Conservation (phyloP, 2,113 vertebrate genomes). For the Erythrocebus patas region DNA sequence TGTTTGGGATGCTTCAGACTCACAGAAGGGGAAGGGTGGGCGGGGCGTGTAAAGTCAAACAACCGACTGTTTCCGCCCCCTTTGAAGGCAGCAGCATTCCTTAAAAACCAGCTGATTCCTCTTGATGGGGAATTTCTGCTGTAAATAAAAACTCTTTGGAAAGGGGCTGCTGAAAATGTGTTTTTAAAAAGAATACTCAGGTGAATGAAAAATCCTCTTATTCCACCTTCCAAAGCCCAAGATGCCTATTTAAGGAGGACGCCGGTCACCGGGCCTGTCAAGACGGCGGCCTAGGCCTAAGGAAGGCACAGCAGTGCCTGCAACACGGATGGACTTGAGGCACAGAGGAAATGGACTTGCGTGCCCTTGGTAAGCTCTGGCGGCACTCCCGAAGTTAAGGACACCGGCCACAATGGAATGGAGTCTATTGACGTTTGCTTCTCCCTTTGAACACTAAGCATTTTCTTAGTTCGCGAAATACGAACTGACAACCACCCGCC, state of each 20-base stretch:
- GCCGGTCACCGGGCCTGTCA: neutral
- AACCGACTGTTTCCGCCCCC: neutral
- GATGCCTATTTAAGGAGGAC: neutral
- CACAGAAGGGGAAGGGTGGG: neutral
- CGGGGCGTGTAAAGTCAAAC: neutral
- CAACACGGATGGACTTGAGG: neutral
- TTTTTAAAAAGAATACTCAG: neutral
- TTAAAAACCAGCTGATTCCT: neutral
- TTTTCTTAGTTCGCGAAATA: slow-evolving; percentile 56
- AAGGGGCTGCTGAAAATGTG: neutral
- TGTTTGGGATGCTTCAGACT: neutral
- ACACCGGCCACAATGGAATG: slow-evolving; percentile 62
- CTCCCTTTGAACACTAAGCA: slow-evolving; percentile 38
- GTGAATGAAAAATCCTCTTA: neutral
- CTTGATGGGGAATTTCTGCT: neutral
- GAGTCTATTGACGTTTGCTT: slow-evolving; percentile 45
- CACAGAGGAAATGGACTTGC: slow-evolving; percentile 2
- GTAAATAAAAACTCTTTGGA: neutral
- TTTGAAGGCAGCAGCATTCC: neutral
- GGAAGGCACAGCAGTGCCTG: neutral
- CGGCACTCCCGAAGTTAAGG: slow-evolving; percentile 64
- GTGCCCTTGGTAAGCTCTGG: slow-evolving; percentile 68
- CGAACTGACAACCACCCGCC: slow-evolving; percentile 37
- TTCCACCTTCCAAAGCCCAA: neutral
- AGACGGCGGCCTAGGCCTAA: neutral